Evolutionary conservation across 2,888 invertebrate species (phyloP), one percentile per base, ranked within the genome.

Genomic region (Eupeodes luniger): DNA sequence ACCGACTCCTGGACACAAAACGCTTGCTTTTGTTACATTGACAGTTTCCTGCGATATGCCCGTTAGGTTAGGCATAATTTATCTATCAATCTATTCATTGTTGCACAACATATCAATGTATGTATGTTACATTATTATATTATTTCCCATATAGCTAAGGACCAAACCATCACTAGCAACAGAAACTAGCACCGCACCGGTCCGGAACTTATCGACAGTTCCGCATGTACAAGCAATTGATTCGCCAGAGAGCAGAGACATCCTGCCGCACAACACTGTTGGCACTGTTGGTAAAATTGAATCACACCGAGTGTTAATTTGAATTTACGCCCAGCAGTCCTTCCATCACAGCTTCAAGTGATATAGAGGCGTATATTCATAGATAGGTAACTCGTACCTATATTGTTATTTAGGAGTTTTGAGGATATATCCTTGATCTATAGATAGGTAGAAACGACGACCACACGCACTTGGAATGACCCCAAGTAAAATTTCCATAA

Each of bases 291-390:
- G 27, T 72, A 47, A 81, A 81, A 77, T 85, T 81, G 77, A 81
- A 81, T 81, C 81, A 44, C 72, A 85, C 78, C 81, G 47, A 85
- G 82, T 82, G 85, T 86, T 82, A 78, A 86, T 78, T 86, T 75
- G 69, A 81, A 77, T 69, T 74, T 62, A 67, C 72, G 61, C 74
- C 64, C 62, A 72, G 40, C 34, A 49, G 55, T 36, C 16, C 47
- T 14, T 81, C 53, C 70, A 53, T 47, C 64, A 53, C 51, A 53
- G 67, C 49, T 67, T 70, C 55, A 55, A 70, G 55, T 69, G 6
- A 34, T 61, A n/a, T 47, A 11, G 6, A 44, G 47, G 40, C 40
- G 40, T 40, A 40, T 40, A 40, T 9, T 36, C 36, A 6, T 36
- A 40, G 5, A 40, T 40, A 16, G 6, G 27, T 57, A 27, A 27